Evolutionary conservation across 2,888 invertebrate genomes (phyloP), one percentile per base, ranked within the genome.

Genomic region (Dryococelus australis): DNA sequence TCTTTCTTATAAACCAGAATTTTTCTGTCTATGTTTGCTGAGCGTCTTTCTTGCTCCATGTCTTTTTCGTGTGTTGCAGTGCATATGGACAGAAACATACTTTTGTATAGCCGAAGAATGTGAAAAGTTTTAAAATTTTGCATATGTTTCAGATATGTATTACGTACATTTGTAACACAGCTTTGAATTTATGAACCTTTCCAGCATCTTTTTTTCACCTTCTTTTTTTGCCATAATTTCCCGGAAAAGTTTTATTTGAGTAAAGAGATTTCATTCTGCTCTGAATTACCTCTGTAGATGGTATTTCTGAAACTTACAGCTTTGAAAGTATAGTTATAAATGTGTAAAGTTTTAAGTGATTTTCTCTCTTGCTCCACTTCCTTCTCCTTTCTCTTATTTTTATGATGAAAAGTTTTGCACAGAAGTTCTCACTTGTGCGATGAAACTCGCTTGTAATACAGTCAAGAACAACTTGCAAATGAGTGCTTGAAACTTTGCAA

Each of bases 301-400:
- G 85, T 28, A 84, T 86, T 86, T 86, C 86, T 79, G 53, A 78
- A 79, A 87, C 86, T 86, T 87, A 65, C 24, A 79, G 86, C 86
- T 84, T 79, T 86, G 85, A 88, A 88, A 87, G 87, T 85, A 81
- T 85, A 86, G 86, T 88, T 88, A 87, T 88, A 88, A 87, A 88
- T 88, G 87, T 87, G 85, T 84, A 85, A 88, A 88, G 88, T 88
- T 88, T 87, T 85, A 86, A 87, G 86, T 86, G 86, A 87, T 84
- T 87, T 86, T 87, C 86, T 88, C 47, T 86, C 83, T 83, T 85
- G 85, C 47, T 85, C 53, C 85, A 65, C 43, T 81, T 86, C 79
- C 83, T 86, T 78, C 78, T 78, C 86, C 26, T 86, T 78, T 16
- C 65, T 65, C 65, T 65, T 65, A 65, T 65, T 87, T 84, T 81